Conservation (phyloP, 1,140 invertebrate genomes). For the Physella acuta region DNA sequence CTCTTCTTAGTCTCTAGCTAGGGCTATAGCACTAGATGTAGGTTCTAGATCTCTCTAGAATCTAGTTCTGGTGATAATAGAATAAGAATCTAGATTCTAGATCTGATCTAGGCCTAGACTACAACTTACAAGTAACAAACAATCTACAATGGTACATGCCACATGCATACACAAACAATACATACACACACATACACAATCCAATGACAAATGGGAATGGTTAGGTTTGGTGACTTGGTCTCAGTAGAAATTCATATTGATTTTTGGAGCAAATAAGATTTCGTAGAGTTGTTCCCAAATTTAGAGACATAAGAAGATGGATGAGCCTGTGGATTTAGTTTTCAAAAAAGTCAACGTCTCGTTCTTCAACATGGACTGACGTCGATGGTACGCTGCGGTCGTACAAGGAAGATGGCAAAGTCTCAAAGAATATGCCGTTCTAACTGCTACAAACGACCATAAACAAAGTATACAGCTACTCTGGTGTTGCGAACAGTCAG, state of each 20-base stretch:
- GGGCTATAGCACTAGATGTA: too few relatives aligned
- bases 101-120: too few relatives aligned
- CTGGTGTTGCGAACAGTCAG: not conserved
- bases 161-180: too few relatives aligned
- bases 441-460: not conserved
- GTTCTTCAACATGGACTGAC: not conserved
- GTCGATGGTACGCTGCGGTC: slow-evolving; percentile 10
- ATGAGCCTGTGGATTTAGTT: not conserved
- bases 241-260: not conserved
- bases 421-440: too few relatives aligned
- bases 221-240: not conserved
- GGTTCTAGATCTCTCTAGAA: too few relatives aligned
- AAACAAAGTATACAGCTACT: not conserved
- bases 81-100: too few relatives aligned
- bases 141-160: too few relatives aligned
- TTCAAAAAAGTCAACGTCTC: not conserved
- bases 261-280: not conserved
- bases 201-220: not conserved
- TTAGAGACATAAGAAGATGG: not conserved
- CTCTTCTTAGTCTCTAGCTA: too few relatives aligned
- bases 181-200: not conserved
- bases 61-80: too few relatives aligned
- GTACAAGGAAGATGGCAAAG: too few relatives aligned
- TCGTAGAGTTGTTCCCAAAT: not conserved
- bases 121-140: too few relatives aligned